These are phyloP conservation scores for Ginglymostoma cirratum DNA, from an alignment of 2,113 vertebrate species.

Conservation along the genomic window DNA sequence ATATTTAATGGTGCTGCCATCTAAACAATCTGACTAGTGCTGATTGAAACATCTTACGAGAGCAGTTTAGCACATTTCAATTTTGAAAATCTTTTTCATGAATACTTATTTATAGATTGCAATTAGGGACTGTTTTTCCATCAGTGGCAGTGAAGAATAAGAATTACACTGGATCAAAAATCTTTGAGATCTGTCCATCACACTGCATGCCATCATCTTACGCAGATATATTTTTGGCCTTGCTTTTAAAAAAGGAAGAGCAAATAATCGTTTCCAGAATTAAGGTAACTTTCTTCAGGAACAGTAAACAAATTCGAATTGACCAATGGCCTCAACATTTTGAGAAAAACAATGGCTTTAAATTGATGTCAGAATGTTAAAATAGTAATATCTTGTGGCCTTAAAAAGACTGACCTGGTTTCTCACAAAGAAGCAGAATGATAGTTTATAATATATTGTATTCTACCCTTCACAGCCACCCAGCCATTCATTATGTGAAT, in stretches of 20 bases:
- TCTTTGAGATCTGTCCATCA: not conserved
- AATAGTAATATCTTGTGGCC: not conserved
- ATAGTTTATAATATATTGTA: not conserved
- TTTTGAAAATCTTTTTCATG: slow-evolving; percentile 2
- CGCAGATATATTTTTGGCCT: not conserved
- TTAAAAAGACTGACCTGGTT: not conserved
- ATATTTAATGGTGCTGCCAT: not conserved
- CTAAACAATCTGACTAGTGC: not conserved
- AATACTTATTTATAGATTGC: not conserved
- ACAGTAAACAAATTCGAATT: not conserved
- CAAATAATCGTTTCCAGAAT: not conserved
- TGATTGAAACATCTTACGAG: not conserved
- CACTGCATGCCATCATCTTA: not conserved
- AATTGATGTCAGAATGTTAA: not conserved
- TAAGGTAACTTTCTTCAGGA: not conserved
- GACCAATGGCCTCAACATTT: not conserved
- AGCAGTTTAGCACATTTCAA: not conserved
- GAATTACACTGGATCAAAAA: not conserved
- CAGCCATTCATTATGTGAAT: too few relatives aligned
- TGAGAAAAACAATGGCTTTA: not conserved
- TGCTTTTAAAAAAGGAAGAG: not conserved
- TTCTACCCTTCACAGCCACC: too few relatives aligned
- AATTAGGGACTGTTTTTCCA: not conserved
- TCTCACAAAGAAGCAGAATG: not conserved
- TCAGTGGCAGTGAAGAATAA: not conserved